Base-by-base conservation (phyloP, 1,140 invertebrate genomes). In the Drosophila micromelanica region DNA sequence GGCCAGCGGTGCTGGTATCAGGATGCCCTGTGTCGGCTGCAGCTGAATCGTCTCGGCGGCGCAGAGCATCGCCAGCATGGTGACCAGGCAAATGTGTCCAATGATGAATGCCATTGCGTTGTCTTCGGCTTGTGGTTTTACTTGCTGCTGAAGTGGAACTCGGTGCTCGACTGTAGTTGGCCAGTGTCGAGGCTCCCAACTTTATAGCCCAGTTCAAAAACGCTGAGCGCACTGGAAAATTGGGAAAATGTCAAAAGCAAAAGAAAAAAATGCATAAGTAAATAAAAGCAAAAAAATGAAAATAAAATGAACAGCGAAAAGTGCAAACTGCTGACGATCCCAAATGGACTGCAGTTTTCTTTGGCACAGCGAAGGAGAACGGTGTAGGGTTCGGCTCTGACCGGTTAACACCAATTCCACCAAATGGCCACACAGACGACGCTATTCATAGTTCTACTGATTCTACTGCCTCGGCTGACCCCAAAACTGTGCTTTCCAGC, bases 11-110 rank as follows among this genome's bases (percentile, higher is more conserved):
- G 86, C 86, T 4, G 86, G 86, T 43, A 90, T 90, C 12, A 90
- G 72, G 42, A 90, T 90, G 7, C 86, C 86, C 37, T 86, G 86
- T 0, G 86, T 90, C 35, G 86, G 78, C 70, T 90, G 85, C 78
- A 90, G 51, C 45, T 90, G 86, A 57, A 90, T 90, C n/a, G 87
- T 73, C 54, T 90, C 86, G 5, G 68, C 61, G 11, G 60, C 54
- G 43, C 78, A 78, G 20, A 27, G 55, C 20, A 63, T 37, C 9
- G 60, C 73, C 70, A 90, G 27, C 43, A 68, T 20, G 45, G 59
- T 49, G 63, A 61, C 64, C 64, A 80, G 37, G 42, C 89, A 63
- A 11, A 84, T 17, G 30, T 84, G 73, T 62, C 59, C 61, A 49
- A 89, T 60, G 51, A 61, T 77, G 49, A 87, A 80, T 61, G 85